Evolutionary conservation across 2,113 vertebrate species (phyloP).

Genomic region (Solenodon paradoxus): DNA sequence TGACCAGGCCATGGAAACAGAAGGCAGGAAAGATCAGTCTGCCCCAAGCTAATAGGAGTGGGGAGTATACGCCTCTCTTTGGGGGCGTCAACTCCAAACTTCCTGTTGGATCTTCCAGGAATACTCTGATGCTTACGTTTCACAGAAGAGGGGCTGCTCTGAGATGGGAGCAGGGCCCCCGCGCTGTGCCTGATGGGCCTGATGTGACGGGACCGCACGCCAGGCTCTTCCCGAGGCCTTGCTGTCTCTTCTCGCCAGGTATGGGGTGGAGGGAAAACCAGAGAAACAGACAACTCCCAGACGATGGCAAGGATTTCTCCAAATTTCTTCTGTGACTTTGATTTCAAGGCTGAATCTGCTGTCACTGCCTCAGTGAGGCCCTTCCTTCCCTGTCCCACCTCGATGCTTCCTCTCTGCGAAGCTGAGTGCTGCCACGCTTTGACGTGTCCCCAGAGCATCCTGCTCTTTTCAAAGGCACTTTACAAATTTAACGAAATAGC

Average conservation of each 20-base stretch:
- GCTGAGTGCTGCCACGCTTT: background rate
- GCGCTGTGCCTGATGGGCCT: background rate
- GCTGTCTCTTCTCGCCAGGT: background rate
- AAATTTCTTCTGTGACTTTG: background rate
- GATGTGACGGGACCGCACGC: background rate
- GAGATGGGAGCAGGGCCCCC: too few species aligned
- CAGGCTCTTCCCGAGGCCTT: background rate
- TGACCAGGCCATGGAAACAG: background rate
- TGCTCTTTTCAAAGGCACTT: constrained; percentile 48
- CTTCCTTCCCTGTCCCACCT: background rate
- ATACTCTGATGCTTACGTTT: background rate
- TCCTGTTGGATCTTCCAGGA: background rate
- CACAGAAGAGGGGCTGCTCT: background rate
- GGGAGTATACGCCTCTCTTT: too few species aligned
- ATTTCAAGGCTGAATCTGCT: background rate
- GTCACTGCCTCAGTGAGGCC: accelerated
- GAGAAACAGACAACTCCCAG: background rate
- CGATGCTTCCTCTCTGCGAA: background rate
- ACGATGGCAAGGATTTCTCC: background rate
- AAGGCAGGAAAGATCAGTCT: too few species aligned
- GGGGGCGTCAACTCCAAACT: background rate
- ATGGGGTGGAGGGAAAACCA: accelerated
- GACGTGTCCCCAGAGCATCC: background rate
- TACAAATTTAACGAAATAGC: constrained; percentile 5
- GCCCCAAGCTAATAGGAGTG: too few species aligned